These are phyloP conservation scores for Gonatopus flavifemur DNA, from an alignment of 1,140 invertebrate species.

Conservation along the genomic window DNA sequence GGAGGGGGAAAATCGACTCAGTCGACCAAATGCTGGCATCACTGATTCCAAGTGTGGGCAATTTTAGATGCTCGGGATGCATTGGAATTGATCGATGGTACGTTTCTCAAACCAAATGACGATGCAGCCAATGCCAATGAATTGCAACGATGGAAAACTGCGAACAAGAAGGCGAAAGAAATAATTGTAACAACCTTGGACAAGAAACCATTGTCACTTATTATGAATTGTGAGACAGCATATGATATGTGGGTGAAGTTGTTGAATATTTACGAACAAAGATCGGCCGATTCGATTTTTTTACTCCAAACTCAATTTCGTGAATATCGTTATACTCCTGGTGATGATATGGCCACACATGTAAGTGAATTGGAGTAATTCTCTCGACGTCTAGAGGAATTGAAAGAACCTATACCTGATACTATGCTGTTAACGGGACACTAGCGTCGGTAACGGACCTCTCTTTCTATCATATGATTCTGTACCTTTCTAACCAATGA, in stretches of 20 bases:
- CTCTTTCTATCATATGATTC: too few relatives aligned
- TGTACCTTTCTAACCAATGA: too few relatives aligned
- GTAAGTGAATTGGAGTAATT: constrained; percentile 26
- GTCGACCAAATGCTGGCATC: too few relatives aligned
- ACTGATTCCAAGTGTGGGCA: not conserved
- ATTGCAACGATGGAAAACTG: constrained; percentile 11
- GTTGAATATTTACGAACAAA: constrained; percentile 29
- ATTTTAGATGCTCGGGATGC: constrained; percentile 13
- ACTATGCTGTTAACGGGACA: constrained; percentile 8
- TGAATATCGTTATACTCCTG: constrained; percentile 18
- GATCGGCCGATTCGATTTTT: constrained; percentile 21
- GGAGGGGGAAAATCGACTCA: too few relatives aligned
- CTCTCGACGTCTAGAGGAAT: constrained; percentile 19
- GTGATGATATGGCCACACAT: constrained; percentile 21
- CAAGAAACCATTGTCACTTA: constrained; percentile 23
- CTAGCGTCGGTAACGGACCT: too few relatives aligned
- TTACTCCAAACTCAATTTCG: constrained; percentile 22
- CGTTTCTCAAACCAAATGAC: not conserved
- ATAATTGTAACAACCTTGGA: constrained; percentile 28
- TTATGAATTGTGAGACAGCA: constrained; percentile 30
- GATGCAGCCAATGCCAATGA: not conserved
- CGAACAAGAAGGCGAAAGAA: constrained; percentile 26
- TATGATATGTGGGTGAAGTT: constrained; percentile 32
- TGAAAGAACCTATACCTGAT: constrained; percentile 18
- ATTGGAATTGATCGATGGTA: constrained; percentile 7